A percentile compares a stretch with the other conserved stretches of the same genome.
These are phyloP conservation scores for Scelioninae gen. 2 DNA, from an alignment of 2,888 invertebrate species.

Conservation along the genomic window DNA sequence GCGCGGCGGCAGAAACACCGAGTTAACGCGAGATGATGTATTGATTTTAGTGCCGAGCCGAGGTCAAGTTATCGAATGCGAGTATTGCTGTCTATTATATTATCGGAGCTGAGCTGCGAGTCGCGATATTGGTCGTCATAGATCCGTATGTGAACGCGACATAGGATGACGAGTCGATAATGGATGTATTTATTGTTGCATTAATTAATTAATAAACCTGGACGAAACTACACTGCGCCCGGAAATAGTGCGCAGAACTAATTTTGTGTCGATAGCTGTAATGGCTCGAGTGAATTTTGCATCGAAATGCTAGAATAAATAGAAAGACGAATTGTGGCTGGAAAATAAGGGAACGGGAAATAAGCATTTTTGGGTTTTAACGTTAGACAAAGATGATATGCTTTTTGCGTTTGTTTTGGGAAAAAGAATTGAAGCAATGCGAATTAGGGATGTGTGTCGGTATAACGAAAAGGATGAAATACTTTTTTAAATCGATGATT, in stretches of 20 bases:
- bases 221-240: conserved; percentile 5
- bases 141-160: conserved; percentile 28
- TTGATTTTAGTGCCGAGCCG: conserved; percentile 55
- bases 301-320: not conserved
- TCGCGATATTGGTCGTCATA: conserved; percentile 27
- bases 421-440: too few species aligned
- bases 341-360: too few species aligned
- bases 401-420: not conserved
- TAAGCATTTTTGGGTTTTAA: too few species aligned
- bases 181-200: conserved; percentile 35
- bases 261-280: conserved; percentile 3
- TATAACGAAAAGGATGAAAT: too few species aligned
- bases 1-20: conserved; percentile 36
- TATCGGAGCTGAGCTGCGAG: conserved; percentile 37
- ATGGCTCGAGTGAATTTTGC: conserved; percentile 2
- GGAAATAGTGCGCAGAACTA: not conserved
- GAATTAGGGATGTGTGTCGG: too few species aligned
- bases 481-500: too few species aligned
- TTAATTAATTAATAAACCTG: conserved; percentile 46
- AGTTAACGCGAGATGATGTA: conserved; percentile 53
- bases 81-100: conserved; percentile 57
- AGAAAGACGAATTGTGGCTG: too few species aligned
- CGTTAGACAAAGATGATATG: too few species aligned
- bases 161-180: conserved; percentile 38
- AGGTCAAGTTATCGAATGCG: conserved; percentile 56